Conservation (phyloP, 2,113 vertebrate genomes). For the Pogona vitticeps region DNA sequence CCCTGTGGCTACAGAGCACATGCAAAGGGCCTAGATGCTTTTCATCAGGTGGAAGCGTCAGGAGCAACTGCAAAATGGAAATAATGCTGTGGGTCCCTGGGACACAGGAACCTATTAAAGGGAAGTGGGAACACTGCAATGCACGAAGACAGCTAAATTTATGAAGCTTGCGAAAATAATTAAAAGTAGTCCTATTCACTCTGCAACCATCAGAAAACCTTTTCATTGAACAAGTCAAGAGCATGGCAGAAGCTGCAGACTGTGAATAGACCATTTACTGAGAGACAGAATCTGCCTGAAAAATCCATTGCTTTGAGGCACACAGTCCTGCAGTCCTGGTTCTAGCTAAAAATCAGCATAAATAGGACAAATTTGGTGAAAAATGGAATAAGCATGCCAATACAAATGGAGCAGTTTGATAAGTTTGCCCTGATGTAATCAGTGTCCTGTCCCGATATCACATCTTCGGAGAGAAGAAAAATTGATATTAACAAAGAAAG, state of each 20-base stretch:
- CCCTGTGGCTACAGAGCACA: conserved; percentile 19
- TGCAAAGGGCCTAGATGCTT: conserved; percentile 3
- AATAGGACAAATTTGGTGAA: neutral
- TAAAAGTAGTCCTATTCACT: conserved; percentile 43
- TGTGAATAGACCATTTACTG: conserved; percentile 32
- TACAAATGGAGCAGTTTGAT: neutral
- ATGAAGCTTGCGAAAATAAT: conserved; percentile 57
- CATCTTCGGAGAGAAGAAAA: too few species aligned
- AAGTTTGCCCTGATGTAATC: too few species aligned
- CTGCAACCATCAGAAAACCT: conserved; percentile 37
- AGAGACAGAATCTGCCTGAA: fast-evolving
- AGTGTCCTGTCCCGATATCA: too few species aligned
- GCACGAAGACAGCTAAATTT: conserved; percentile 56
- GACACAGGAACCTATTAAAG: conserved; percentile 36
- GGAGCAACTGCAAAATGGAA: conserved; percentile 31
- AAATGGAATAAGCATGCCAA: neutral
- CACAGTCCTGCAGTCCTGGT: neutral
- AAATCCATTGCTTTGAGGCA: neutral
- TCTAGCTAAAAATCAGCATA: neutral
- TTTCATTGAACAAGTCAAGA: conserved; percentile 53
- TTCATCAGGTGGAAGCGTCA: conserved; percentile 44
- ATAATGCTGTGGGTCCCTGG: conserved; percentile 43
- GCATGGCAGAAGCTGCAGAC: conserved; percentile 25
- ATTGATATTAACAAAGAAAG: too few species aligned
- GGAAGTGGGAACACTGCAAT: conserved; percentile 26